These are phyloP conservation scores for Danaus melanippus DNA, from an alignment of 1,140 invertebrate genomes.

Conservation along the genomic window DNA sequence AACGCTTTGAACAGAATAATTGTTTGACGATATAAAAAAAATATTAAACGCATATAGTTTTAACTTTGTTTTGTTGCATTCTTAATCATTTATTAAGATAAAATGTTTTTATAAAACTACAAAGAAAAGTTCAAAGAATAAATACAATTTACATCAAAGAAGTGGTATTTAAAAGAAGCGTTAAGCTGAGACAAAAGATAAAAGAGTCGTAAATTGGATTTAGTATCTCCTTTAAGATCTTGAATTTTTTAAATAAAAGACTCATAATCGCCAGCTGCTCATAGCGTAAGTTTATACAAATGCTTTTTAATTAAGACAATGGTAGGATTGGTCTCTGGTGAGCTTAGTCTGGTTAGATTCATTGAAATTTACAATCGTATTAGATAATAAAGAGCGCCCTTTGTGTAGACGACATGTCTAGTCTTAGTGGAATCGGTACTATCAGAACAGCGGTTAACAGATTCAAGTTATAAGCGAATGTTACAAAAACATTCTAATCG, in stretches of 20 bases:
- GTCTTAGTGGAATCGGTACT: neutral
- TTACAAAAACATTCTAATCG: too few species aligned
- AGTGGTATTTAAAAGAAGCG: slow-evolving; percentile 11
- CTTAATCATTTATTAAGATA: too few species aligned
- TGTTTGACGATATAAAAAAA: too few species aligned
- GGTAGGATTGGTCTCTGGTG: slow-evolving; percentile 3
- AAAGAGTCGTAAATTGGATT: slow-evolving; percentile 11
- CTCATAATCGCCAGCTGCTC: slow-evolving; percentile 11
- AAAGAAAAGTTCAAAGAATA: slow-evolving; percentile 11
- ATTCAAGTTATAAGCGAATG: too few species aligned
- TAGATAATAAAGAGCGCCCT: slow-evolving; percentile 8
- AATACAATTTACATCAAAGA: slow-evolving; percentile 9
- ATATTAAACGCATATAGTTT: too few species aligned
- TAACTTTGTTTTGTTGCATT: too few species aligned
- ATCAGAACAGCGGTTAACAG: too few species aligned
- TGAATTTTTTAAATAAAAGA: slow-evolving; percentile 9
- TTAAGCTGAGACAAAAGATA: slow-evolving; percentile 14
- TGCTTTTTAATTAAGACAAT: slow-evolving; percentile 11
- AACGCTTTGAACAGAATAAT: too few species aligned
- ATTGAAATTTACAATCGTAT: slow-evolving; percentile 8
- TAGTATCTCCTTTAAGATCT: slow-evolving; percentile 13
- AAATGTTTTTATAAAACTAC: slow-evolving; percentile 3
- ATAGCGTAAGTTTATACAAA: slow-evolving; percentile 14
- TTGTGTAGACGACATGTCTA: slow-evolving; percentile 3
- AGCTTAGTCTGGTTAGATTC: slow-evolving; percentile 8